Percentiles rank a stretch among this genome's conserved stretches.
These are phyloP conservation scores for Enteromius paludinosus DNA, from an alignment of 2,797 vertebrate genomes.

Conservation along the genomic window DNA sequence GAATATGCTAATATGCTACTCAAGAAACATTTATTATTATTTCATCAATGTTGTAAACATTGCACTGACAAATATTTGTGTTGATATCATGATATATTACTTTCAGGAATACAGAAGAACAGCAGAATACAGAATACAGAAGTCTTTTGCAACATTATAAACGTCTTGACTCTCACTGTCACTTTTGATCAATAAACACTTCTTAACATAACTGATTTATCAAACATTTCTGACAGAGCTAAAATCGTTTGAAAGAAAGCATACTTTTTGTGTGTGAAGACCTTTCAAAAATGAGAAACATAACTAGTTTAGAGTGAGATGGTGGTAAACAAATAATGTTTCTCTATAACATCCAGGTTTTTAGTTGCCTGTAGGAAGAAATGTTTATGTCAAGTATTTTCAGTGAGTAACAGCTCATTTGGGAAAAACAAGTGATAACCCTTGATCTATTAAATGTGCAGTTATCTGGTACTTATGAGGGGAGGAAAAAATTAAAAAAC, in stretches of 20 bases:
- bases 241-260: neutral
- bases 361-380: neutral
- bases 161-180: neutral
- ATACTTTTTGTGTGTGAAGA: neutral
- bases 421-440: conserved; percentile 20
- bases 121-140: neutral
- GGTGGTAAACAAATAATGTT: neutral
- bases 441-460: conserved; percentile 34
- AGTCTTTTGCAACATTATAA: neutral
- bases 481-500: neutral
- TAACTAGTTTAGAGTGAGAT: neutral
- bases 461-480: neutral
- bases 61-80: neutral
- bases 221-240: neutral
- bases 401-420: conserved; percentile 8
- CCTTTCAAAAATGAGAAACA: neutral
- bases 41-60: neutral
- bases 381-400: neutral
- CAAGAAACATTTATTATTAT: neutral
- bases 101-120: neutral
- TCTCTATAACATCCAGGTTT: neutral
- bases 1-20: neutral
- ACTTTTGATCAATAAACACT: neutral
- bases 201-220: neutral
- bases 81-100: neutral